Base-by-base conservation (phyloP, 1,140 invertebrate genomes). In the Drosophila parabipectinata region DNA sequence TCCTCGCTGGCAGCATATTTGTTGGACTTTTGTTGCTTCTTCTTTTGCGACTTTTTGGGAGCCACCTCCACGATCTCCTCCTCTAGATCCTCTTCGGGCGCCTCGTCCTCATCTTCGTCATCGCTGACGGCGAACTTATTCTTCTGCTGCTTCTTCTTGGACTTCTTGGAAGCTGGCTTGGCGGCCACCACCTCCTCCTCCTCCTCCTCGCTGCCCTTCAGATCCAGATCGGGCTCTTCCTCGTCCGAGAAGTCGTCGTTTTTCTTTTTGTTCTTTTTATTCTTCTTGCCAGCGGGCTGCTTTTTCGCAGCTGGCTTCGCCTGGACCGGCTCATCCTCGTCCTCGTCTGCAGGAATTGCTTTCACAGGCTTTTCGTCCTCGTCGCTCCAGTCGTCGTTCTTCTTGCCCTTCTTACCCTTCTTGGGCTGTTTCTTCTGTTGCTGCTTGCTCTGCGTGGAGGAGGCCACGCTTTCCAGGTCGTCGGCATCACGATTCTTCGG, bases 381-480 rank as follows among this genome's bases (percentile, higher is more conserved):
- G 55, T 91, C 88, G 51, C 87, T 87, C 77, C 87, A 90, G 44
- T 92, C 85, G 37, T 90, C 85, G 48, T 89, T 91, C 5, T 58
- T 74, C 53, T 80, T 91, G 44, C 84, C 91, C 58, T 92, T 87
- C 15, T 91, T 90, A 4, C 85, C 79, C 62, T 91, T 91, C 21
- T 91, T 90, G 3, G 56, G 39, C 3, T 51, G 52, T 26, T 82
- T 80, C 50, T 90, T 85, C 34, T 58, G n/a, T 26, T 76, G 92
- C 92, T 94, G 94, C 66, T 94, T 94, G 93, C 79, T 94, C 93
- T 77, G 93, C 91, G 45, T 92, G 82, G 78, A 93, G 92, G 91
- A 92, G 24, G 92, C 92, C 67, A 93, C 91, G 39, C 88, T 84
- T 24, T 92, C 81, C 41, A 93, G 83, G 47, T 94, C 94, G 45